Conservation (phyloP, 2,113 vertebrate genomes). For the Nerophis lumbriciformis region DNA sequence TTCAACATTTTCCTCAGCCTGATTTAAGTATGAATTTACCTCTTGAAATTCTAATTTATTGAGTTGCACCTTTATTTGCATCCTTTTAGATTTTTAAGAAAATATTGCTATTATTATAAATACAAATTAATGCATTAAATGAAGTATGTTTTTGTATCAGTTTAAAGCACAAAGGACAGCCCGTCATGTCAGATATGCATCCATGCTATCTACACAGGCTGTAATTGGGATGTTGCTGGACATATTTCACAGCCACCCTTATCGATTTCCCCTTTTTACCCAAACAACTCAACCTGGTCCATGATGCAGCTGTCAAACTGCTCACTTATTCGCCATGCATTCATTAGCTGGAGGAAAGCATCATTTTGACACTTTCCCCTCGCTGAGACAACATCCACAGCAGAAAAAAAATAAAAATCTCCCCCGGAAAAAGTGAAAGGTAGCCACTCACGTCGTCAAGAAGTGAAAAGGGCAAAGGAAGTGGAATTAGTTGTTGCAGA, state of each 20-base stretch:
- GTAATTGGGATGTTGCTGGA: slow-evolving; percentile 97
- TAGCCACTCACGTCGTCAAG: slow-evolving; percentile 80
- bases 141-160: too few relatives aligned
- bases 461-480: slow-evolving; percentile 99
- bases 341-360: slow-evolving; percentile 78
- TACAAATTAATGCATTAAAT: too few relatives aligned
- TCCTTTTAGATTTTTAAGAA: too few relatives aligned
- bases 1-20: too few relatives aligned
- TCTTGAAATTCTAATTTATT: too few relatives aligned
- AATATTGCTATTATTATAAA: not conserved
- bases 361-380: slow-evolving; percentile 87
- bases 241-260: slow-evolving; percentile 85
- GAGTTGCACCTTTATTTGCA: too few relatives aligned
- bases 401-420: slow-evolving; percentile 17
- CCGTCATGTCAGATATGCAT: slow-evolving; percentile 66
- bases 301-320: slow-evolving; percentile 91
- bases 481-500: slow-evolving; percentile 99
- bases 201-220: slow-evolving; percentile 74
- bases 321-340: slow-evolving; percentile 82
- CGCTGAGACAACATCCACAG: slow-evolving; percentile 63
- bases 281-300: slow-evolving; percentile 83
- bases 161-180: slow-evolving; percentile 33
- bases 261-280: slow-evolving; percentile 93
- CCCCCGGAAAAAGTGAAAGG: slow-evolving; percentile 41
- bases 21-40: too few relatives aligned